These are phyloP conservation scores for Euphydryas editha DNA, from an alignment of 2,888 invertebrate genomes.

Conservation along the genomic window DNA sequence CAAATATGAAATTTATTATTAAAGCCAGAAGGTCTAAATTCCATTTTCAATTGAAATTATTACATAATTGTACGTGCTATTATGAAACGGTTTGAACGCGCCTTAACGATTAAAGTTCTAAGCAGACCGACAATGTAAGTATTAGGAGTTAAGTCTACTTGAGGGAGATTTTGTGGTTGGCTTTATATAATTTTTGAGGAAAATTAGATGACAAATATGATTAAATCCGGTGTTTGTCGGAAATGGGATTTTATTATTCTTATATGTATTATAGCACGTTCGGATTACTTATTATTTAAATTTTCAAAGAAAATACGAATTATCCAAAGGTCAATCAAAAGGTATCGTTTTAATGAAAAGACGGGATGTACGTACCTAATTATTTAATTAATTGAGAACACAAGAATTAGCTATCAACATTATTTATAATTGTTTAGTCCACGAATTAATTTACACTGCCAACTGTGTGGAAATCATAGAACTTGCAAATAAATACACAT, in stretches of 20 bases:
- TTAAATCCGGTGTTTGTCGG: background rate
- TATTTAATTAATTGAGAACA: too few species aligned
- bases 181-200: slow-evolving; percentile 14
- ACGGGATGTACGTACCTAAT: too few species aligned
- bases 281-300: too few species aligned
- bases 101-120: slow-evolving; percentile 37
- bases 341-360: too few species aligned
- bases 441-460: too few species aligned
- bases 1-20: background rate
- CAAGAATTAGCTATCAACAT: too few species aligned
- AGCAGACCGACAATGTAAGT: slow-evolving; percentile 31
- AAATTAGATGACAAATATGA: background rate
- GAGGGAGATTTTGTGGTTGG: background rate
- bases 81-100: slow-evolving; percentile 21
- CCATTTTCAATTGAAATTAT: background rate
- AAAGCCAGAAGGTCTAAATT: background rate
- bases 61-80: background rate
- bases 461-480: too few species aligned
- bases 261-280: too few species aligned
- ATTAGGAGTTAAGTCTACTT: slow-evolving; percentile 26
- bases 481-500: too few species aligned
- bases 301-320: too few species aligned
- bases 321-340: too few species aligned
- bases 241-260: background rate
- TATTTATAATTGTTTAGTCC: too few species aligned